These are phyloP conservation scores for Formicarius rufipectus DNA, from an alignment of 2,113 vertebrate genomes.

Conservation along the genomic window DNA sequence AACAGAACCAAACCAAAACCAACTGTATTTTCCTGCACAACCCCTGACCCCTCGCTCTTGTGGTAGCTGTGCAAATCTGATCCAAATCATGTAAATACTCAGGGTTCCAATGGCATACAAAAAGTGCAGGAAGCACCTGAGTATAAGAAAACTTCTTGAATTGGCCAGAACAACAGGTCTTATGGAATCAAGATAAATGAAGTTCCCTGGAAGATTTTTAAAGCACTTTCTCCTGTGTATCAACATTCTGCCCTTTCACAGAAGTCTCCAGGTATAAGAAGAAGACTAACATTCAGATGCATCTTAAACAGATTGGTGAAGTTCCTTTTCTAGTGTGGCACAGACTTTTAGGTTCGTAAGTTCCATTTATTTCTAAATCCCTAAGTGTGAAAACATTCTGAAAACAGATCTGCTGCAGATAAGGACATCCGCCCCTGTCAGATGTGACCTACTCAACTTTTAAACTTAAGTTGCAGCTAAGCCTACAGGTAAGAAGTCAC, in stretches of 20 bases:
- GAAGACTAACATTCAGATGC: neutral
- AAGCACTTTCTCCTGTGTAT: neutral
- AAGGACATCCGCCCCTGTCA: neutral
- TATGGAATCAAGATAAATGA: neutral
- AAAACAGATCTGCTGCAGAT: neutral
- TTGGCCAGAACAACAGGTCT: neutral
- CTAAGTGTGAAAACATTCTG: neutral
- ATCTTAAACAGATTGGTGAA: neutral
- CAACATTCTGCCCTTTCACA: neutral
- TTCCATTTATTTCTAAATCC: neutral
- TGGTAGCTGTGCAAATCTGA: neutral
- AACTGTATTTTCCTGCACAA: neutral
- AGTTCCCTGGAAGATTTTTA: neutral
- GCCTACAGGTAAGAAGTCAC: neutral
- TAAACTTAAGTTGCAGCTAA: neutral
- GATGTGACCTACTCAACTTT: neutral
- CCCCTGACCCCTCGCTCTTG: neutral
- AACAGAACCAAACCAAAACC: neutral
- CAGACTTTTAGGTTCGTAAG: neutral
- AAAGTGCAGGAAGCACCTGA: neutral
- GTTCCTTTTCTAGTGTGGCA: neutral
- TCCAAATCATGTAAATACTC: neutral
- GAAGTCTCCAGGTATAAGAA: neutral
- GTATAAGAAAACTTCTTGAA: neutral
- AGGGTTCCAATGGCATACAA: neutral